phyloP scores from a whole-genome alignment of 2,888 invertebrate species.

The Lithophane semibrunnea region DNA sequence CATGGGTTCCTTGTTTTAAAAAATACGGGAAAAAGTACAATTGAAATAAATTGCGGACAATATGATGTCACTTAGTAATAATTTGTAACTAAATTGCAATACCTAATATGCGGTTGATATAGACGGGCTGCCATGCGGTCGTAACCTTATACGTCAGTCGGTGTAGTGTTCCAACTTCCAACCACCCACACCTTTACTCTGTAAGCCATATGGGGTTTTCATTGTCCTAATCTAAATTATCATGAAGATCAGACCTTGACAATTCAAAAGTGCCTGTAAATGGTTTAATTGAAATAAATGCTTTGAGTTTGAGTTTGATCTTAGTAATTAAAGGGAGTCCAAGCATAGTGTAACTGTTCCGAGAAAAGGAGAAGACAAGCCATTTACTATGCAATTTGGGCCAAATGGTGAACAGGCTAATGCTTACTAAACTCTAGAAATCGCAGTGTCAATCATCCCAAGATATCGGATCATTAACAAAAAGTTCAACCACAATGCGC shows the following conservation, averaged over 20 bases:
- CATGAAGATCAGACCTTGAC: too few species aligned
- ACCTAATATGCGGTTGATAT: slow-evolving; percentile 54
- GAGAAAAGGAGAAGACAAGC: neutral
- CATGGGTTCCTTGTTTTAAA: slow-evolving; percentile 18
- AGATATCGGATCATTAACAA: neutral
- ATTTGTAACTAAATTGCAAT: slow-evolving; percentile 51
- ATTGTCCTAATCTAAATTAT: slow-evolving; percentile 21
- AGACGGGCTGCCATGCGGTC: slow-evolving; percentile 42
- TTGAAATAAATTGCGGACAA: slow-evolving; percentile 49
- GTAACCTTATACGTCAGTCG: slow-evolving; percentile 55
- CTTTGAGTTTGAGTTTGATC: too few species aligned
- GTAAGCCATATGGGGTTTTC: slow-evolving; percentile 30
- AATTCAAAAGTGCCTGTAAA: too few species aligned
- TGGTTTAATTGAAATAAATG: too few species aligned
- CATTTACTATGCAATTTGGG: neutral
- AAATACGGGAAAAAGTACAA: slow-evolving; percentile 28
- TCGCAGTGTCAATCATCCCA: neutral
- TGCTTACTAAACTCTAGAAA: neutral
- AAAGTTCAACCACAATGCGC: neutral
- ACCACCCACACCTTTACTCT: slow-evolving; percentile 44
- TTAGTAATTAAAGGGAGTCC: neutral
- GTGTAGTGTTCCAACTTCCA: slow-evolving; percentile 60
- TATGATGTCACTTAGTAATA: slow-evolving; percentile 54
- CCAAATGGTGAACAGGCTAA: neutral
- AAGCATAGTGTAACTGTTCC: neutral